Evolutionary conservation across 1,140 invertebrate genomes (phyloP).

Genomic region (Drosophila mayri): DNA sequence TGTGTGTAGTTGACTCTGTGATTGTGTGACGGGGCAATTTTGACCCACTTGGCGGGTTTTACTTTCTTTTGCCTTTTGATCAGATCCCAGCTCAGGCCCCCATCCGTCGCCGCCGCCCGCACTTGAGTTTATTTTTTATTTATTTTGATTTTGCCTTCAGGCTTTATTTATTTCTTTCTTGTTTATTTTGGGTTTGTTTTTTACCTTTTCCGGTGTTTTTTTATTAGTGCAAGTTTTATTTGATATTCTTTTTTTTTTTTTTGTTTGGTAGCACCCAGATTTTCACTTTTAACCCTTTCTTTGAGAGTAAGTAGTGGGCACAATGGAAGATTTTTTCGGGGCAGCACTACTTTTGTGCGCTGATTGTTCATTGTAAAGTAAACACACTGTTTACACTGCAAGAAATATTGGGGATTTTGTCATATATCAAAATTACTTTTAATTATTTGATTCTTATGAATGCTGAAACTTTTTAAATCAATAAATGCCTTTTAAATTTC

Average conservation of each 20-base stretch:
- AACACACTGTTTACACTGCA: slow-evolving; percentile 2
- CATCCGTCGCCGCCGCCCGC: slow-evolving; percentile 8
- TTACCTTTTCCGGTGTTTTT: slow-evolving; percentile 21
- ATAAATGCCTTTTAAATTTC: no score
- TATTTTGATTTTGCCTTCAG: slow-evolving; percentile 10
- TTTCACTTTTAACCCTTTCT: slow-evolving; percentile 73
- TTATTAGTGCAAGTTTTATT: slow-evolving; percentile 4
- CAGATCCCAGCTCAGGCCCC: slow-evolving; percentile 2
- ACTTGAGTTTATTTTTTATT: slow-evolving; percentile 21
- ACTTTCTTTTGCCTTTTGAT: slow-evolving; percentile 77
- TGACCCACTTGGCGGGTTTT: slow-evolving; percentile 79
- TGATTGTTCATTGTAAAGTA: slow-evolving; percentile 22
- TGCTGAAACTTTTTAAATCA: no score
- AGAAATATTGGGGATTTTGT: not conserved
- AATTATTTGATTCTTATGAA: not conserved
- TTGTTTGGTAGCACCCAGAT: slow-evolving; percentile 29
- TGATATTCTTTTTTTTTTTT: slow-evolving; percentile 3
- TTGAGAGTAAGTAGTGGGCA: slow-evolving; percentile 27
- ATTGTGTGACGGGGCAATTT: slow-evolving; percentile 60
- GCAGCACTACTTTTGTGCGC: slow-evolving; percentile 28
- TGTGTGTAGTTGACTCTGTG: slow-evolving; percentile 8
- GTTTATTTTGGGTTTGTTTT: slow-evolving; percentile 17
- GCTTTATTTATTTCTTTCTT: slow-evolving; percentile 27
- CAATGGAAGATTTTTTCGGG: slow-evolving; percentile 31
- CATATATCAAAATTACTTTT: no score